Percentiles rank a stretch among this genome's conserved stretches.
These are phyloP conservation scores for Brachionus paranguensis DNA, from an alignment of 1,140 invertebrate species.

Conservation along the genomic window DNA sequence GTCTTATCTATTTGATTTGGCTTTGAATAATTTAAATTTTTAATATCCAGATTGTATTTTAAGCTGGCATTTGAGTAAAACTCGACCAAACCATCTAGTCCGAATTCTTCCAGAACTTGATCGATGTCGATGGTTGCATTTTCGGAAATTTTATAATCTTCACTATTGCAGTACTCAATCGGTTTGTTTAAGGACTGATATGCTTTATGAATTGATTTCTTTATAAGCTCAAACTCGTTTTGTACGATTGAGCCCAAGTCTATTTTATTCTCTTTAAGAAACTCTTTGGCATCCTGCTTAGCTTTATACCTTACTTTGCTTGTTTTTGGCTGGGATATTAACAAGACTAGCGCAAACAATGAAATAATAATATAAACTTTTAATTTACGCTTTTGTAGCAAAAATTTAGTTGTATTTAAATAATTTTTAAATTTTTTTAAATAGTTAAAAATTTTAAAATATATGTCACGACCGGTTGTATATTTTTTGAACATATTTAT, in stretches of 20 bases:
- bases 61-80: conserved; percentile 2
- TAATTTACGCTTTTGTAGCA: neutral
- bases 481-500: neutral
- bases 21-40: conserved; percentile 19
- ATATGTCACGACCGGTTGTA: neutral
- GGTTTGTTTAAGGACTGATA: neutral
- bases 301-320: neutral
- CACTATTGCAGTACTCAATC: neutral
- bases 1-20: neutral
- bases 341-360: neutral
- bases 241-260: neutral
- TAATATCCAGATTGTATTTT: neutral
- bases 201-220: neutral
- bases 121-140: neutral
- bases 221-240: neutral
- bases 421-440: neutral
- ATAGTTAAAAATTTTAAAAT: neutral
- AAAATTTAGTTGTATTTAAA: neutral
- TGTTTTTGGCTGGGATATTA: neutral
- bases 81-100: neutral
- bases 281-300: neutral
- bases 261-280: neutral
- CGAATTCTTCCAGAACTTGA: neutral
- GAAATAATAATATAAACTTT: neutral
- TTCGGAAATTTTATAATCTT: neutral